A percentile compares a stretch with the other conserved stretches of the same genome.
phyloP scores from a whole-genome alignment of 2,888 invertebrate genomes.

The Tridacna crocea region DNA sequence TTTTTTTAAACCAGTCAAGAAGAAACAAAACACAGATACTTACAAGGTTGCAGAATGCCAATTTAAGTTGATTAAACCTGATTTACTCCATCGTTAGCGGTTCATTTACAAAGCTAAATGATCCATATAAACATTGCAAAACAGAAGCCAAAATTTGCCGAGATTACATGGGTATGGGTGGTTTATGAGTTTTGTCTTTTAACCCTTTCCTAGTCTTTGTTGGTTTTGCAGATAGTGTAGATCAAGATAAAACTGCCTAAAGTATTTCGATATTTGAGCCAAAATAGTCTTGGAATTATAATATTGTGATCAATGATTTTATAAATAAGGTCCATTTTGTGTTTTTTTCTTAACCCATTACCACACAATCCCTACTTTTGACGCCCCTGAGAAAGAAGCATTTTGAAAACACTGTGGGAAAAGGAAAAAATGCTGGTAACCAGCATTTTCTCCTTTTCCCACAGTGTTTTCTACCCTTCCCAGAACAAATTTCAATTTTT shows the following conservation, averaged over 20 bases:
- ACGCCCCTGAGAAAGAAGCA: too few relatives aligned
- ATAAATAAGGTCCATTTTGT: too few relatives aligned
- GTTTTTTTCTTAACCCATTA: too few relatives aligned
- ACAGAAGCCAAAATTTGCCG: slow-evolving; percentile 13
- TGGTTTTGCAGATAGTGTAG: not conserved
- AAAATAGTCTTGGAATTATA: too few relatives aligned
- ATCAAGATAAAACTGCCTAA: too few relatives aligned
- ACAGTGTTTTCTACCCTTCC: too few relatives aligned
- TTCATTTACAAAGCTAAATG: slow-evolving; percentile 11
- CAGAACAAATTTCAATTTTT: too few relatives aligned
- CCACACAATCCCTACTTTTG: too few relatives aligned
- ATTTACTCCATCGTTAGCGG: slow-evolving; percentile 13
- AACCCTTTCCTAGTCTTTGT: too few relatives aligned
- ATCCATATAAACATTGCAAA: slow-evolving; percentile 23
- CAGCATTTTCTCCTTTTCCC: not conserved
- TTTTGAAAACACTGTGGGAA: not conserved
- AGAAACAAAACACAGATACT: not conserved
- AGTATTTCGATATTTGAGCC: too few relatives aligned
- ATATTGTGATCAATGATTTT: too few relatives aligned
- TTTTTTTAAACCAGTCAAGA: too few relatives aligned
- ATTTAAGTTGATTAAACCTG: slow-evolving; percentile 10
- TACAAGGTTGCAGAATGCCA: slow-evolving; percentile 5
- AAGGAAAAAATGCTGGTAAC: not conserved
- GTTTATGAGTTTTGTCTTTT: slow-evolving; percentile 4
- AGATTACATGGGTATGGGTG: not conserved